Evolutionary conservation across 1,140 invertebrate species (phyloP).

Genomic region (Diorhabda sublineata): DNA sequence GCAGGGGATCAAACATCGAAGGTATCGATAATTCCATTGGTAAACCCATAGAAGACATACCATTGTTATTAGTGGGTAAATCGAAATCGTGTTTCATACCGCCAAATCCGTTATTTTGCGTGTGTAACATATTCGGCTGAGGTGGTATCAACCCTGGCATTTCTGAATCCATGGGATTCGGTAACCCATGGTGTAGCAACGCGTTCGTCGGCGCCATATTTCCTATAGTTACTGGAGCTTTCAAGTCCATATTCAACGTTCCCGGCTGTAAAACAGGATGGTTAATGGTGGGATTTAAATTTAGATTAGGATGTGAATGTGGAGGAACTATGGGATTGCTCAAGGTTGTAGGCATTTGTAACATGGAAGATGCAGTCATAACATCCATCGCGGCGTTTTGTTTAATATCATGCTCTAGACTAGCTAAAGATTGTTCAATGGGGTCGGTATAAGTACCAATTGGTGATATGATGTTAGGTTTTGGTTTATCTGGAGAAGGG

Average conservation of each 20-base stretch:
- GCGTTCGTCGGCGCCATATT: conserved; percentile 34
- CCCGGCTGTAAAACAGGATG: conserved; percentile 24
- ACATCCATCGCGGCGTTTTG: conserved; percentile 49
- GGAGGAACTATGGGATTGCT: conserved; percentile 27
- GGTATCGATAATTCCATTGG: conserved; percentile 49
- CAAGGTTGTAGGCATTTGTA: conserved; percentile 33
- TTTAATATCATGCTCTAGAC: conserved; percentile 57
- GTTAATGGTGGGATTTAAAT: conserved; percentile 21
- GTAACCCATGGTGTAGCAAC: conserved; percentile 35
- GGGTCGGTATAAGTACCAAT: conserved; percentile 53
- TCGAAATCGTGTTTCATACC: conserved; percentile 49
- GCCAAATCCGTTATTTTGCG: conserved; percentile 52
- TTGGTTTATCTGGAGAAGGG: conserved; percentile 42
- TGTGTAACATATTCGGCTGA: conserved; percentile 30
- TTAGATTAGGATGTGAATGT: conserved; percentile 23
- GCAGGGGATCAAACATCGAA: conserved; percentile 64
- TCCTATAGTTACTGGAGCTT: conserved; percentile 27
- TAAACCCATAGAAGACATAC: conserved; percentile 51
- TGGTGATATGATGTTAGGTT: conserved; percentile 40
- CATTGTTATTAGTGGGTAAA: conserved; percentile 51
- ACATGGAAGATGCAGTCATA: conserved; percentile 29
- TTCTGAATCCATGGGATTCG: conserved; percentile 40
- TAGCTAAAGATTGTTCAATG: conserved; percentile 63
- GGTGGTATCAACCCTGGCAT: conserved; percentile 37
- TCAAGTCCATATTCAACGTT: conserved; percentile 30